Evolutionary conservation across 2,888 invertebrate genomes (phyloP).

Genomic region (Melanostoma scalare): DNA sequence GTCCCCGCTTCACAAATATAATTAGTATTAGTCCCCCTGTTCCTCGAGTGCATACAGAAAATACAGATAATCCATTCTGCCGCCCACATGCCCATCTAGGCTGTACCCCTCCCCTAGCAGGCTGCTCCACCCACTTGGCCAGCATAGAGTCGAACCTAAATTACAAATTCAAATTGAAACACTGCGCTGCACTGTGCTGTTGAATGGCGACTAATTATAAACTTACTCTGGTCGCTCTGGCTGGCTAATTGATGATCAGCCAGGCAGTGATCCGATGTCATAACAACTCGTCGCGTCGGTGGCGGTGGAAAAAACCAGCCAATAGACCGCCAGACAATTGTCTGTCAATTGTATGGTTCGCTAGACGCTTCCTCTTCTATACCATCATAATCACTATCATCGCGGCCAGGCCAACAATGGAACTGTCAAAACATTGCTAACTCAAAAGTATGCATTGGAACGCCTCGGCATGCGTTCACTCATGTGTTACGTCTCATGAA

Average conservation of each 20-base stretch:
- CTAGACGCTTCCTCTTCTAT: conserved; percentile 41
- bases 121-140: conserved; percentile 60
- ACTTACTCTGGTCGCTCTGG: conserved; percentile 25
- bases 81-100: conserved; percentile 49
- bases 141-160: conserved; percentile 53
- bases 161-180: conserved; percentile 62
- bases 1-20: conserved; percentile 43
- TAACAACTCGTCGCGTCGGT: conserved; percentile 16
- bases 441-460: conserved; percentile 47
- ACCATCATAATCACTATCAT: neutral
- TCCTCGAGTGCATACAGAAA: conserved; percentile 51
- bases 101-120: conserved; percentile 18
- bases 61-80: conserved; percentile 59
- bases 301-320: conserved; percentile 30
- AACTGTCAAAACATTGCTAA: conserved; percentile 46
- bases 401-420: conserved; percentile 9
- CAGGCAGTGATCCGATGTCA: conserved; percentile 41
- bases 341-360: conserved; percentile 35
- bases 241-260: conserved; percentile 46
- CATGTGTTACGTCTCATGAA: conserved; percentile 48
- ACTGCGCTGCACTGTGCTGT: conserved; percentile 32
- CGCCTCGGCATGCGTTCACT: conserved; percentile 61
- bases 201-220: conserved; percentile 63
- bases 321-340: conserved; percentile 56
- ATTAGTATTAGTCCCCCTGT: conserved; percentile 63